Conservation (phyloP, 2,113 vertebrate genomes). For the Gobiocypris rarus region DNA sequence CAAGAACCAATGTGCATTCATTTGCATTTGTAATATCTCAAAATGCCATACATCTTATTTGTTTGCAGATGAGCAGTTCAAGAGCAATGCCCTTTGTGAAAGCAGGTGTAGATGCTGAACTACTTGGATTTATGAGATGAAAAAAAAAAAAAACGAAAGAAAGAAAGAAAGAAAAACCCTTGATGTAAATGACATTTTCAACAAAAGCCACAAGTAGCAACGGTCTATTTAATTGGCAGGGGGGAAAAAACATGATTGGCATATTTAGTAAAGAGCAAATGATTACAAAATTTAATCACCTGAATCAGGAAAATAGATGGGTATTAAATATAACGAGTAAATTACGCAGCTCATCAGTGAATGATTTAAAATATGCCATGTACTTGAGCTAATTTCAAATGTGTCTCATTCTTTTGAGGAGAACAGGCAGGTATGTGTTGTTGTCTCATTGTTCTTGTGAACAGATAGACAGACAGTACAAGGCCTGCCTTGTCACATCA, state of each 20-base stretch:
- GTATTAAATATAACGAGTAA: conserved; percentile 18
- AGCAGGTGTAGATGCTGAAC: neutral
- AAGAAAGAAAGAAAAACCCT: neutral
- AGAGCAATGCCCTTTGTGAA: neutral
- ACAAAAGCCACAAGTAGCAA: conserved; percentile 7
- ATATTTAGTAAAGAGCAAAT: conserved; percentile 11
- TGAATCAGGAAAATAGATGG: conserved; percentile 6
- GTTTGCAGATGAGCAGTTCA: neutral
- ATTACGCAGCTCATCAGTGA: conserved; percentile 13
- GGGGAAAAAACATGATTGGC: neutral
- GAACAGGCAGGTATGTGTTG: neutral
- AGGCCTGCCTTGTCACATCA: neutral
- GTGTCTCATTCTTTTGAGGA: neutral
- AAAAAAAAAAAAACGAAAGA: neutral
- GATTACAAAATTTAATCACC: conserved; percentile 8
- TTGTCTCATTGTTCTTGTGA: neutral
- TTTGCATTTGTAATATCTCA: conserved; percentile 25
- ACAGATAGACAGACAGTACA: conserved; percentile 6
- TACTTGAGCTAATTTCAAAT: neutral
- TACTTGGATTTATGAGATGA: neutral
- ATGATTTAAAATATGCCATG: neutral
- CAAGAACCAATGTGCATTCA: neutral
- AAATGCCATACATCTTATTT: neutral
- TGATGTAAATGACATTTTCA: conserved; percentile 18
- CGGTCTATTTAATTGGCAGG: neutral